A percentile compares a stretch with the other conserved stretches of the same genome.
Conservation (phyloP, 2,797 vertebrate species). For the Schizopygopsis pylzovi region DNA sequence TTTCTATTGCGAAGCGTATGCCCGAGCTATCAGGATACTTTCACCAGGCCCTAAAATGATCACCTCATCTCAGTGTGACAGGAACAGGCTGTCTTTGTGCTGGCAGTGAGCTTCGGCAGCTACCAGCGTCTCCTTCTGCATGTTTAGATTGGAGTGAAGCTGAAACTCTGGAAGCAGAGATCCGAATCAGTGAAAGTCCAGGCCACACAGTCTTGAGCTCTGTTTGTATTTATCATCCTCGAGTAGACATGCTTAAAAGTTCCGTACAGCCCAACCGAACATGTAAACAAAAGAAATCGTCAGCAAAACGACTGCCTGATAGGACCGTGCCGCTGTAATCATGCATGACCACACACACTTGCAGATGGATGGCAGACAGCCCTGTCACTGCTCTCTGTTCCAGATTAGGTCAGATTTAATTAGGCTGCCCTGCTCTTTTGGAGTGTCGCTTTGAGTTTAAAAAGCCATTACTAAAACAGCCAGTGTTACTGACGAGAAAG, state of each 20-base stretch:
- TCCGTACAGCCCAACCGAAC: conserved; percentile 56
- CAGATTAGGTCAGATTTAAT: conserved; percentile 84
- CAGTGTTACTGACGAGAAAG: conserved; percentile 65
- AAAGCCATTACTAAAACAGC: conserved; percentile 77
- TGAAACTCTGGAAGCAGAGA: conserved; percentile 45
- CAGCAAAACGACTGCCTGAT: conserved; percentile 60
- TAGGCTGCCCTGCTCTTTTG: conserved; percentile 74
- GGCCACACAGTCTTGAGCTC: background rate
- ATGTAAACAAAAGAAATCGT: conserved; percentile 62
- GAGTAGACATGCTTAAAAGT: conserved; percentile 27
- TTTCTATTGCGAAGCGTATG: conserved; percentile 62
- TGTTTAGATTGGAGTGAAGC: conserved; percentile 62
- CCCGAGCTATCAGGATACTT: conserved; percentile 58
- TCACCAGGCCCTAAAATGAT: conserved; percentile 67
- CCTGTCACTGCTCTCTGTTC: conserved; percentile 63
- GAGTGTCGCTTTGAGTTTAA: conserved; percentile 78
- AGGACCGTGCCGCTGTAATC: conserved; percentile 56
- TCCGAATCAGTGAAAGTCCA: conserved; percentile 35
- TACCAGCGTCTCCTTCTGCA: conserved; percentile 55
- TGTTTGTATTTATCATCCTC: conserved; percentile 42
- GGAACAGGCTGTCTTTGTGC: conserved; percentile 67
- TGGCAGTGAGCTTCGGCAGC: conserved; percentile 53
- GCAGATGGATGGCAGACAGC: conserved; percentile 77
- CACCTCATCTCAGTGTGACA: conserved; percentile 68
- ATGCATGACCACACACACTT: conserved; percentile 57